Base-by-base conservation (phyloP, 2,797 vertebrate species). In the Aplochiton taeniatus region DNA sequence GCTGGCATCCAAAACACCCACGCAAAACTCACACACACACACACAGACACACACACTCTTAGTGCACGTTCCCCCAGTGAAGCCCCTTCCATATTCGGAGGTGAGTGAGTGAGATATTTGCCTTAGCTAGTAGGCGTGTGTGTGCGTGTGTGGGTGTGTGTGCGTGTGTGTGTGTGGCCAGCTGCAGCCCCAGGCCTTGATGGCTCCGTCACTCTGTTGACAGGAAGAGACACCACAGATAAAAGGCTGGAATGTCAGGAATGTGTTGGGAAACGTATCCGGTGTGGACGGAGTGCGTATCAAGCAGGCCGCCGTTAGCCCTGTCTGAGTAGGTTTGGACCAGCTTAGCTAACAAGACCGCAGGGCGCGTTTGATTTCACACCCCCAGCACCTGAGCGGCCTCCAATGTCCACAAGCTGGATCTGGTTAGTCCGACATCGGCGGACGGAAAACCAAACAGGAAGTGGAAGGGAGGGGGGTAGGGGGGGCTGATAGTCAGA, bases 161-260 rank as follows among this genome's bases (percentile, higher is more conserved):
- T 66, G 73, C 82, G 69, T 81, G 87, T 83, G 85, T 85, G 79
- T 82, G 72, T 70, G 74, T 73, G 78, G 74, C 61, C 84, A 84
- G 82, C 81, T 83, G 80, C 79, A 79, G 80, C 82, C 85, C 77
- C 67, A 6, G 74, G 83, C 80, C 69, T 72, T 64, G 68, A 51
- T 65, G 46, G 65, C 66, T 55, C 73, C 71, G 73, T 77, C 70
- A 77, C 65, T 19, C 45, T 72, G 58, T 43, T 58, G 72, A 79
- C 75, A 75, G 77, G 75, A 82, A 82, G 72, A 65, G 67, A 73
- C 66, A 74, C 65, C 61, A 12, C 41, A 86, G 80, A 80, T 80
- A 56, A 76, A 82, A 77, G 66, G 56, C 19, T 70, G 54, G 87
- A 91, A 91, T 91, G 79, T 78, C 14, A 74, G 74, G 86, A 90